Evolutionary conservation across 1,140 invertebrate genomes (phyloP).

Genomic region (Bombus waltoni): DNA sequence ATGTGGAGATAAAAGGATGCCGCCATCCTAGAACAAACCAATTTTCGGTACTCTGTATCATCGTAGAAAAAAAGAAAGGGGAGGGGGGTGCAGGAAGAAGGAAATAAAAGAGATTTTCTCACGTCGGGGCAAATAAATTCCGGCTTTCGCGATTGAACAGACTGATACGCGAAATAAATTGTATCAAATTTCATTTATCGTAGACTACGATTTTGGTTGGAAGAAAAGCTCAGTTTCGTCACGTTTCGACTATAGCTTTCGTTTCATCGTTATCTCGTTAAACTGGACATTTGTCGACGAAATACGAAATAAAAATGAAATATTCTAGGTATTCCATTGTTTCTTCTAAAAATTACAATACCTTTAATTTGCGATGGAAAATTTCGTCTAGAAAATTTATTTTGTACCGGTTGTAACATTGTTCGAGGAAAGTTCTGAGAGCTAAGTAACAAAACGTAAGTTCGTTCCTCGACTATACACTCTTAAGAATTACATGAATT

Average conservation of each 20-base stretch:
- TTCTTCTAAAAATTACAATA: not conserved
- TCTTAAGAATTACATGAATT: not conserved
- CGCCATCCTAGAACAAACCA: constrained; percentile 26
- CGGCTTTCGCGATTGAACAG: constrained; percentile 19
- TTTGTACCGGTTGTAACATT: not conserved
- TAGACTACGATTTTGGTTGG: not conserved
- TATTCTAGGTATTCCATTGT: not conserved
- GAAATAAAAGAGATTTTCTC: not conserved
- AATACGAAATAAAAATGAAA: not conserved
- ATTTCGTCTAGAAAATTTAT: not conserved
- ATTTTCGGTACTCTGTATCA: constrained; percentile 41
- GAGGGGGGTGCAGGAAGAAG: not conserved
- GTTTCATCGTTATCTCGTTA: not conserved
- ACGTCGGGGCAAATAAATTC: not conserved
- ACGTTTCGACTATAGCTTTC: not conserved
- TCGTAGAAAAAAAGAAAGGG: not conserved
- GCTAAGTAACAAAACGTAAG: not conserved
- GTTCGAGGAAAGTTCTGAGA: not conserved
- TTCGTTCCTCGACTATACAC: not conserved
- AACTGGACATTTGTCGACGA: not conserved
- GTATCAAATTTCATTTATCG: constrained; percentile 45
- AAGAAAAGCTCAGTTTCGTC: not conserved
- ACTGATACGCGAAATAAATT: constrained; percentile 41
- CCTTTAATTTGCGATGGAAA: not conserved
- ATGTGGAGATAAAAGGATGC: constrained; percentile 47